Conservation (phyloP, 2,888 invertebrate genomes). For the Mellilla xanthometata region DNA sequence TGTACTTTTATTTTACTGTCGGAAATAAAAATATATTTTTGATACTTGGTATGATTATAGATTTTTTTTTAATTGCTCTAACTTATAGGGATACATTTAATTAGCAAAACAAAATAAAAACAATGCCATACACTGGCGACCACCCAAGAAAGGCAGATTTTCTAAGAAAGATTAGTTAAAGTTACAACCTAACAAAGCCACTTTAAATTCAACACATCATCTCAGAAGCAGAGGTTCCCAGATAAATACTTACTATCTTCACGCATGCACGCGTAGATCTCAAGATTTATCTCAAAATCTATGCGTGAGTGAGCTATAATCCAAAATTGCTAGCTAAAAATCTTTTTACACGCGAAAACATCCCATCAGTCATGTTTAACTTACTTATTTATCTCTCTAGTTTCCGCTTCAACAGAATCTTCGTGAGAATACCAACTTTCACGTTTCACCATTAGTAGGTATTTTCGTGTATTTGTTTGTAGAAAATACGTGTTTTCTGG, state of each 20-base stretch:
- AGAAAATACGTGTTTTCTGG: conserved; percentile 29
- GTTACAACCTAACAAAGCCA: background rate
- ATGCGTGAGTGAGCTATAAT: background rate
- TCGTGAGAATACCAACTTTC: conserved; percentile 73
- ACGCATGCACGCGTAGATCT: conserved; percentile 20
- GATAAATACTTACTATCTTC: conserved; percentile 14
- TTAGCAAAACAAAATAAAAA: too few species aligned
- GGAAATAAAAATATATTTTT: too few species aligned
- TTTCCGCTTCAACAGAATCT: conserved; percentile 48
- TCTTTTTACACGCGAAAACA: conserved; percentile 15
- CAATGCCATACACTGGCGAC: too few species aligned
- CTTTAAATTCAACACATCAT: conserved; percentile 5
- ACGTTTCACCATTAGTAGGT: conserved; percentile 43
- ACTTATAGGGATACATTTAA: too few species aligned
- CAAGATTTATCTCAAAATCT: conserved; percentile 4
- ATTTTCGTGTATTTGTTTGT: conserved; percentile 44
- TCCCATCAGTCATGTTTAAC: conserved; percentile 23
- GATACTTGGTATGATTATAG: too few species aligned
- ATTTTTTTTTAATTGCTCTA: too few species aligned
- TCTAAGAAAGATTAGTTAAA: background rate
- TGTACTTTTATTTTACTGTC: too few species aligned
- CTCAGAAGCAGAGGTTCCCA: conserved; percentile 6
- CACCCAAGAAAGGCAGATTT: background rate
- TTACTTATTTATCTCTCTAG: conserved; percentile 22
- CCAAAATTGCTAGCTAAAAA: conserved; percentile 1